These are phyloP conservation scores for Oophaga sylvatica DNA, from an alignment of 2,797 vertebrate genomes.

Conservation along the genomic window DNA sequence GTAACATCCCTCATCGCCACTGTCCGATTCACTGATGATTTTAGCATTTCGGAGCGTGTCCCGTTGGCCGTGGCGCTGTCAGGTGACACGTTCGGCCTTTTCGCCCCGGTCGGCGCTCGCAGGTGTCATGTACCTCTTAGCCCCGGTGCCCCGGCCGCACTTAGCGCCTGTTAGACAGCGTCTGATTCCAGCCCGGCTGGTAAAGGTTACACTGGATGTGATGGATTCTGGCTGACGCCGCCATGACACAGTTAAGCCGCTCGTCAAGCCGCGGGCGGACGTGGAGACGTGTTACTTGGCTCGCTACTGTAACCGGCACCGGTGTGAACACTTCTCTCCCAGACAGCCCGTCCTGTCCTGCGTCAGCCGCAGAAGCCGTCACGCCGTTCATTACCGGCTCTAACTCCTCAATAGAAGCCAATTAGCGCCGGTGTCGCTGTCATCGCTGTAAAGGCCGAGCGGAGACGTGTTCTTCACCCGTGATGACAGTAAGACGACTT, in stretches of 20 bases:
- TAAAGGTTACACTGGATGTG: constrained; percentile 45
- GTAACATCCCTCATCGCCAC: too few relatives aligned
- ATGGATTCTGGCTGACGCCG: constrained; percentile 20
- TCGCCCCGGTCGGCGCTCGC: background rate
- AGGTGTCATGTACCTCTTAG: background rate
- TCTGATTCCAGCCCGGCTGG: background rate
- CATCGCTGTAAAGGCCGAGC: constrained; percentile 37
- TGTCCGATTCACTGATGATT: too few relatives aligned
- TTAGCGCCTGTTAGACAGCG: constrained; percentile 22
- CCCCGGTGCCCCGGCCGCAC: background rate
- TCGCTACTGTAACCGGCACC: background rate
- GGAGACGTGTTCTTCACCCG: constrained; percentile 11
- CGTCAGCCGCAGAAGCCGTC: background rate
- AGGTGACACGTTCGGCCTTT: background rate
- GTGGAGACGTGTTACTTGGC: constrained; percentile 31
- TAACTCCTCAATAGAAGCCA: constrained; percentile 31
- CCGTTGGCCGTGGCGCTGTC: too few relatives aligned
- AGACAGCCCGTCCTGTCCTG: background rate
- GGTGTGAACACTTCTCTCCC: constrained; percentile 21
- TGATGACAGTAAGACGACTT: constrained; percentile 27
- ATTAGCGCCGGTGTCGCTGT: constrained; percentile 52
- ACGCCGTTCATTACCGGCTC: background rate
- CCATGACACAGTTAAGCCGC: background rate
- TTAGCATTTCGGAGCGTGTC: too few relatives aligned
- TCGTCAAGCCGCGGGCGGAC: background rate